Conservation (phyloP, 2,797 vertebrate genomes). For the Phrynocephalus vlangalii region DNA sequence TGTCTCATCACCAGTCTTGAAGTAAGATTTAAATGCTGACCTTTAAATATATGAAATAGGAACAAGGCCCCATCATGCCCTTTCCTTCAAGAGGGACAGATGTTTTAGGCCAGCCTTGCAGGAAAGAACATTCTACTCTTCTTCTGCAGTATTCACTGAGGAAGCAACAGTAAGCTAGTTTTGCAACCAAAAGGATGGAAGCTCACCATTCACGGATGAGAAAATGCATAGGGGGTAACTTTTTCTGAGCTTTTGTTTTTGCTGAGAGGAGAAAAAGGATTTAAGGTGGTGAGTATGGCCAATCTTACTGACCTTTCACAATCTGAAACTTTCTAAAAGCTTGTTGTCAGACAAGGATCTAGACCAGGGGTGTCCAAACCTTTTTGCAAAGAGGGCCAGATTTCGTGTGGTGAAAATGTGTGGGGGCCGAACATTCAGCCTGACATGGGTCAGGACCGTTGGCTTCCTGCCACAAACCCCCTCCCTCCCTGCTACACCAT, state of each 20-base stretch:
- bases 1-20: neutral
- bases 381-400: no score
- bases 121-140: neutral
- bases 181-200: neutral
- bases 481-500: no score
- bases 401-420: no score
- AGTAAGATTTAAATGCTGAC: neutral
- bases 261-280: neutral
- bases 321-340: neutral
- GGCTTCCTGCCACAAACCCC: no score
- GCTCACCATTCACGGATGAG: no score
- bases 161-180: neutral
- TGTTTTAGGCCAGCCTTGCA: neutral
- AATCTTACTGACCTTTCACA: neutral
- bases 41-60: neutral
- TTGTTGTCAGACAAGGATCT: neutral
- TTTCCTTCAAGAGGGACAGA: neutral
- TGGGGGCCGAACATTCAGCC: no score
- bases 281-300: neutral
- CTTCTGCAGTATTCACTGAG: neutral
- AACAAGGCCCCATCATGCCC: neutral
- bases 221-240: neutral
- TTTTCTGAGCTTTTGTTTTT: neutral
- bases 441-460: no score
- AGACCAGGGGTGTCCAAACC: neutral